Evolutionary conservation across 1,140 invertebrate genomes (phyloP).

Genomic region (Brachionus sp.): DNA sequence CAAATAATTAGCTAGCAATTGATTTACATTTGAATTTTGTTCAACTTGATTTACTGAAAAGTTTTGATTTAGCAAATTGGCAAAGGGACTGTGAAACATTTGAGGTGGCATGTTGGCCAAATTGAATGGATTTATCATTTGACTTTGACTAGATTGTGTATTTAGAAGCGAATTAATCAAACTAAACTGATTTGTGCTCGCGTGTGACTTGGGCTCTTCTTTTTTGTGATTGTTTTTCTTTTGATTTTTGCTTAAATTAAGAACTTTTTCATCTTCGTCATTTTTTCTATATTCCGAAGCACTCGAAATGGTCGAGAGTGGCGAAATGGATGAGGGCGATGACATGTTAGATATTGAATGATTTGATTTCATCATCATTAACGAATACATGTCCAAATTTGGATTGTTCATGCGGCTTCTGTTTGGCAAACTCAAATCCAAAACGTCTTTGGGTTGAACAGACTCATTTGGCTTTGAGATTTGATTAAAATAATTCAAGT

Average conservation of each 20-base stretch:
- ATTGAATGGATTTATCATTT: neutral
- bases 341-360: neutral
- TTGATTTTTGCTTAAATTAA: neutral
- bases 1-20: slow-evolving; percentile 8
- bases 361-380: slow-evolving; percentile 33
- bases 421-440: slow-evolving; percentile 42
- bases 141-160: neutral
- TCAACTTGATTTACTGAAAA: neutral
- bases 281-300: neutral
- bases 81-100: neutral
- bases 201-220: neutral
- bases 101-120: neutral
- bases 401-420: neutral
- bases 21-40: neutral
- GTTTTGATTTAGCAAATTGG: neutral
- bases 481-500: slow-evolving; percentile 34
- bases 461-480: neutral
- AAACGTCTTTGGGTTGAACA: neutral
- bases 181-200: neutral
- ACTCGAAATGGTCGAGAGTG: slow-evolving; percentile 16
- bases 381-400: slow-evolving; percentile 20
- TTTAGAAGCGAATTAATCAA: slow-evolving; percentile 20
- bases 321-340: slow-evolving; percentile 30
- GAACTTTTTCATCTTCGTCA: neutral
- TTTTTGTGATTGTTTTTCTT: neutral